phyloP scores from a whole-genome alignment of 2,113 vertebrate genomes.

The Numenius arquata region DNA sequence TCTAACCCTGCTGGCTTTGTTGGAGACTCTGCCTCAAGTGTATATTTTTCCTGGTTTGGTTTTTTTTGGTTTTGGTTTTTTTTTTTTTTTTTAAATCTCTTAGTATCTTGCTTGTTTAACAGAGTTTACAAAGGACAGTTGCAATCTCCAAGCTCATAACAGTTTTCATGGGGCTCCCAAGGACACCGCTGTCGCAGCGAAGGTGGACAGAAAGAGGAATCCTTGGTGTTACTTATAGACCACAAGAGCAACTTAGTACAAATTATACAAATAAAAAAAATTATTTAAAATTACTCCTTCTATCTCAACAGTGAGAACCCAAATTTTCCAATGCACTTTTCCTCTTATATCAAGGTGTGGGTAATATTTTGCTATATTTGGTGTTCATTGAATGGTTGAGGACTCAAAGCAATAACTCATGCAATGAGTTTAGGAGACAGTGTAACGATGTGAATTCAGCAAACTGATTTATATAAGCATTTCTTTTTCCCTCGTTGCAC shows the following conservation, averaged over 20 bases:
- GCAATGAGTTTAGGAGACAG: background rate
- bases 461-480: too few relatives aligned
- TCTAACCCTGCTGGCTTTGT: background rate
- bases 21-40: background rate
- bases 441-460: background rate
- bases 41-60: background rate
- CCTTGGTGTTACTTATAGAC: background rate
- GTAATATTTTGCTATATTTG: background rate
- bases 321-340: background rate
- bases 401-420: background rate
- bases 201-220: background rate
- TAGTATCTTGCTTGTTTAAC: background rate
- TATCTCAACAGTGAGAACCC: background rate
- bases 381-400: background rate
- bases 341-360: too few relatives aligned
- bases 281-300: background rate
- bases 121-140: background rate
- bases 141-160: background rate
- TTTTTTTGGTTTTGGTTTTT: too few relatives aligned
- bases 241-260: background rate
- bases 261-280: background rate
- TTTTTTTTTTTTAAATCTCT: background rate
- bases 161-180: background rate
- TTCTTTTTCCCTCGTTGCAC: background rate
- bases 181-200: background rate